These are phyloP conservation scores for Stomorhina lunata DNA, from an alignment of 2,888 invertebrate species.

Conservation along the genomic window DNA sequence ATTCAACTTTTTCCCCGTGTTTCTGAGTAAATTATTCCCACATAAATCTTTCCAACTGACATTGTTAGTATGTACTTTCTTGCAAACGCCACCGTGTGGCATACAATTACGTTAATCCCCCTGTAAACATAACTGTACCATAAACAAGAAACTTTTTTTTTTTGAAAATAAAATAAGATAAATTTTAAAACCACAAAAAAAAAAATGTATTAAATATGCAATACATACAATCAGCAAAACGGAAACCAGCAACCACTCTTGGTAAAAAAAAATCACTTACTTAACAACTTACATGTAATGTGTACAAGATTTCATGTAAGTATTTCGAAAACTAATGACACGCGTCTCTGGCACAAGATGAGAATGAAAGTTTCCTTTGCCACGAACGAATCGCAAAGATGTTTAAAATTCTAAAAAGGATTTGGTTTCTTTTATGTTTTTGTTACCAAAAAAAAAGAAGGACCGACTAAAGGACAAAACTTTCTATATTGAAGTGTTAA, in stretches of 20 bases:
- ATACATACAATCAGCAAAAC: not conserved
- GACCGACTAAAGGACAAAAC: not conserved
- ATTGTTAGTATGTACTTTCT: not conserved
- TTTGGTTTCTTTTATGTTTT: conserved; percentile 5
- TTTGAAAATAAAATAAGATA: no score
- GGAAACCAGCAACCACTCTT: conserved; percentile 55
- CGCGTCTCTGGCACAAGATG: conserved; percentile 41
- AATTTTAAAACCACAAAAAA: not conserved
- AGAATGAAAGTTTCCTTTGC: conserved; percentile 42
- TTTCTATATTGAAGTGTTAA: conserved; percentile 58
- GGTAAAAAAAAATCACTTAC: conserved; percentile 25
- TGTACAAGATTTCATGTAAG: conserved; percentile 29
- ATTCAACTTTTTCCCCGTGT: conserved; percentile 19
- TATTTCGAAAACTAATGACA: conserved; percentile 56
- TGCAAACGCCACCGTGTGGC: conserved; percentile 1
- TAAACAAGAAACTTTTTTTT: conserved; percentile 5
- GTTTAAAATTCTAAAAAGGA: not conserved
- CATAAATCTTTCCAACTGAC: conserved; percentile 50
- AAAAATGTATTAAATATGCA: not conserved
- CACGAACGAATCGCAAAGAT: not conserved
- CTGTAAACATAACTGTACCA: conserved; percentile 59
- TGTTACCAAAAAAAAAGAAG: not conserved
- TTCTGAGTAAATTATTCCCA: conserved; percentile 46
- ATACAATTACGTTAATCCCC: conserved; percentile 33
- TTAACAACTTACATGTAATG: conserved; percentile 17